Evolutionary conservation across 1,140 invertebrate genomes (phyloP), one percentile per base, ranked within the genome.

Genomic region (Semibalanus balanoides): DNA sequence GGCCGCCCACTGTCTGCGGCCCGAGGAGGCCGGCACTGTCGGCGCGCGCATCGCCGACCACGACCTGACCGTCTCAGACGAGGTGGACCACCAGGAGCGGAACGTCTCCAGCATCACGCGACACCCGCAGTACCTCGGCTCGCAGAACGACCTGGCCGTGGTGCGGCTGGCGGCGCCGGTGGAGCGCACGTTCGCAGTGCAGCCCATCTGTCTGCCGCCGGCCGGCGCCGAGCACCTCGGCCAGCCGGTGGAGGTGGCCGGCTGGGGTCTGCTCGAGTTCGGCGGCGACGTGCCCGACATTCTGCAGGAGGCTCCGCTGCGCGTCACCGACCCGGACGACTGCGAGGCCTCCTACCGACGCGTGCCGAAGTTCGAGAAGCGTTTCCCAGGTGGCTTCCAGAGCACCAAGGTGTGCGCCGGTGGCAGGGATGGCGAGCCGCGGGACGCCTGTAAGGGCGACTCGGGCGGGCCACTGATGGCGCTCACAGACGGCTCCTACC

Each of bases 21-120:
- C 89, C 74, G 93, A 92, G 40, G 88, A 92, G 29, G 93, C 93
- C 81, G 90, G 88, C 31, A 92, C 93, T 81, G 86, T 96, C 64
- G 90, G 92, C 80, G 92, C 96, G 0, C 87, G 93, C n/a, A 85
- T 96, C 0, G 94, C 94, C 0, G 94, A 96, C 19, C 75, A 76
- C 31, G 40, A 29, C 27, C 35, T 35, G 27, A 71, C 30, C 9
- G 19, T 70, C 17, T 28, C 31, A 7, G 5, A 25, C 30, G 73
- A 77, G 30, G 70, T 43, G 17, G 64, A 78, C 29, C 73, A 76
- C 31, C 43, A 74, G n/a, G 25, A 78, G 31, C 9, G 25, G 11
- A 72, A 29, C 14, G 78, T 84, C 0, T 31, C 73, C 0, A 71
- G 77, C 43, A 82, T 83, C 31, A 79, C 82, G 0, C 77, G 82